Evolutionary conservation across 2,888 invertebrate species (phyloP).

Genomic region (Orthonevra nobilis): DNA sequence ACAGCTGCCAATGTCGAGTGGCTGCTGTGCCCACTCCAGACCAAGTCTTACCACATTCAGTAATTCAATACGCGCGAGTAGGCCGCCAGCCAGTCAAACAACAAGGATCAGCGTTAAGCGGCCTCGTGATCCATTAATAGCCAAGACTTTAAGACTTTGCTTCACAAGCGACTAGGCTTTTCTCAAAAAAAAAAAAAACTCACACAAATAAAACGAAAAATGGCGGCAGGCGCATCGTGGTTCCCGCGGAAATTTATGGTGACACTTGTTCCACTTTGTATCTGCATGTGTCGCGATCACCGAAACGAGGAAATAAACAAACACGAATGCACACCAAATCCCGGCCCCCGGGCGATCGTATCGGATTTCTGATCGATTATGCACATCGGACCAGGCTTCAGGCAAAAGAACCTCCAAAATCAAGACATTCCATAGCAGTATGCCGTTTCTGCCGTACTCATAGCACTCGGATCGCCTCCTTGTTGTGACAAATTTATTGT

Average conservation of each 20-base stretch:
- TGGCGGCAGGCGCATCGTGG: slow-evolving; percentile 32
- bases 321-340: slow-evolving; percentile 24
- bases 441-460: slow-evolving; percentile 7
- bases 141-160: not conserved
- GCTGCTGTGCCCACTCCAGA: slow-evolving; percentile 60
- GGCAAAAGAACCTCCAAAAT: slow-evolving; percentile 36
- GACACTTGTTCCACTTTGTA: slow-evolving; percentile 68
- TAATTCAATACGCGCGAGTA: slow-evolving; percentile 57
- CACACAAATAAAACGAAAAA: no score
- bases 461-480: slow-evolving; percentile 37
- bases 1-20: slow-evolving; percentile 39
- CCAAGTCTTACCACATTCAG: slow-evolving; percentile 41
- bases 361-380: slow-evolving; percentile 68
- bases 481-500: slow-evolving; percentile 68
- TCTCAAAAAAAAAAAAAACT: slow-evolving; percentile 44
- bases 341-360: slow-evolving; percentile 35
- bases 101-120: slow-evolving; percentile 11
- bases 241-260: slow-evolving; percentile 35
- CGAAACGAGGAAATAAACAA: slow-evolving; percentile 40
- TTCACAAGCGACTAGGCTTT: not conserved
- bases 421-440: slow-evolving; percentile 68
- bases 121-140: slow-evolving; percentile 60
- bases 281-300: slow-evolving; percentile 56
- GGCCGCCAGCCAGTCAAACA: slow-evolving; percentile 18
- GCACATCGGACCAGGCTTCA: slow-evolving; percentile 21